Evolutionary conservation across 2,113 vertebrate species (phyloP), one percentile per base, ranked within the genome.

Genomic region (Lepisosteus oculatus): DNA sequence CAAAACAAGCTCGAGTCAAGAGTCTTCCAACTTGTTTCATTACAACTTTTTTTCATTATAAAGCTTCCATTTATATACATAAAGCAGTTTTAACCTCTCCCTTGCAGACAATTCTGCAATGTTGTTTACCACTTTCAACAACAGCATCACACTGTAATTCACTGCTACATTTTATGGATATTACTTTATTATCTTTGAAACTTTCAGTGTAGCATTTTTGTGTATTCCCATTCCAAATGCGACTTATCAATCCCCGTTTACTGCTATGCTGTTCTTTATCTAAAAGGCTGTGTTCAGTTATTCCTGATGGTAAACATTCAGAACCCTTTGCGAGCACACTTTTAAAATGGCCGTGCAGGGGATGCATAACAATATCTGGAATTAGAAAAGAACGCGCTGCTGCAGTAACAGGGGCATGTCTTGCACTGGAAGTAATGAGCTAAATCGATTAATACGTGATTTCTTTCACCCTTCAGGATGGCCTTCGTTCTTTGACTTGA

Each of bases 401-500:
- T 55, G 66, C n/a, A n/a, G 12, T 45, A 43, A 8, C 15, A 44
- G 42, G 12, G 9, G 3, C 42, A 47, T 43, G 11, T 67, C 8
- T 67, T 9, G 2, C 11, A 29, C 8, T 67, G 44, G 43, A 13
- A 15, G 9, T 15, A 11, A 15, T 66, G 2, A 45, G 43, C 14
- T 42, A 4, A 3, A 54, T 74, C 12, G 9, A 43, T 29, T 29
- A 29, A 29, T 29, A 29, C 29, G 29, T 29, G 29, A 29, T 29
- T 64, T 72, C 41, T 67, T 47, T 54, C 47, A 3, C 14, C 29
- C 74, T 74, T n/a, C 81, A 99, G 97, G 97, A 67, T 99, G 97
- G 97, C 97, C 97, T 13, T 95, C 97, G 3, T 99, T 99, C 90
- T 95, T 82, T 2, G 95, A 99, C 72, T 86, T 96, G 70, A 72